Percentiles rank a stretch among this genome's conserved stretches.
phyloP scores from a whole-genome alignment of 2,797 vertebrate species.

The Naso thynnoides region DNA sequence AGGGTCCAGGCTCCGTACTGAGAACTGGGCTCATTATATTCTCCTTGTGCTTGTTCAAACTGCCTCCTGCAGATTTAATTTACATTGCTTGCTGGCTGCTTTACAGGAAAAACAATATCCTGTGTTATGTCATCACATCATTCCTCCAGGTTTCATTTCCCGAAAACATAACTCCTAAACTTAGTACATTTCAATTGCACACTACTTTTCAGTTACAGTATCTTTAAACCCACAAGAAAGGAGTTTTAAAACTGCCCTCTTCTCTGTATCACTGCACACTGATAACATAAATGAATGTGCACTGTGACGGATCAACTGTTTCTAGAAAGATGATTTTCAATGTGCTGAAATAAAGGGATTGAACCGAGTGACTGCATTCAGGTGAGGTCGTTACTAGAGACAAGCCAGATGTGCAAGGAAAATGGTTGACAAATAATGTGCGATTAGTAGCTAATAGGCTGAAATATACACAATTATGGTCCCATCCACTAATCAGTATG shows the following conservation, averaged over 20 bases:
- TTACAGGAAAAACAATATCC: neutral
- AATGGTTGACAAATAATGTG: conserved; percentile 3
- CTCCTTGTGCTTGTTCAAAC: too few relatives aligned
- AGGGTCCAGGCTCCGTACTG: too few relatives aligned
- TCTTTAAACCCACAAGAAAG: conserved; percentile 18
- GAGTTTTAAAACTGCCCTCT: conserved; percentile 8
- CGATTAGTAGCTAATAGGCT: conserved; percentile 4
- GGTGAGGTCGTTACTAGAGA: neutral
- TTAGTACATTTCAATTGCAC: neutral
- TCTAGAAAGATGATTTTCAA: conserved; percentile 15
- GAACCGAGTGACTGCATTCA: neutral
- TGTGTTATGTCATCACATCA: neutral
- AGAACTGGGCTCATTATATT: too few relatives aligned
- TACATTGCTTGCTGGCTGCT: neutral
- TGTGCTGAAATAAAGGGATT: conserved; percentile 5
- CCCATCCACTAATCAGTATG: conserved; percentile 5
- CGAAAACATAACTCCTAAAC: conserved; percentile 7
- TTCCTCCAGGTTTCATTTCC: conserved; percentile 1
- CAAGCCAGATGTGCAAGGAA: neutral
- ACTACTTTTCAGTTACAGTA: conserved; percentile 1
- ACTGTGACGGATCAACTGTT: conserved; percentile 14
- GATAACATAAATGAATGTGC: conserved; percentile 4
- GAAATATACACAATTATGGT: conserved; percentile 5
- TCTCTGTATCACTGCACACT: neutral
- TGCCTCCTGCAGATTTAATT: neutral